Evolutionary conservation across 2,113 vertebrate genomes (phyloP).

Genomic region (Carlito syrichta): DNA sequence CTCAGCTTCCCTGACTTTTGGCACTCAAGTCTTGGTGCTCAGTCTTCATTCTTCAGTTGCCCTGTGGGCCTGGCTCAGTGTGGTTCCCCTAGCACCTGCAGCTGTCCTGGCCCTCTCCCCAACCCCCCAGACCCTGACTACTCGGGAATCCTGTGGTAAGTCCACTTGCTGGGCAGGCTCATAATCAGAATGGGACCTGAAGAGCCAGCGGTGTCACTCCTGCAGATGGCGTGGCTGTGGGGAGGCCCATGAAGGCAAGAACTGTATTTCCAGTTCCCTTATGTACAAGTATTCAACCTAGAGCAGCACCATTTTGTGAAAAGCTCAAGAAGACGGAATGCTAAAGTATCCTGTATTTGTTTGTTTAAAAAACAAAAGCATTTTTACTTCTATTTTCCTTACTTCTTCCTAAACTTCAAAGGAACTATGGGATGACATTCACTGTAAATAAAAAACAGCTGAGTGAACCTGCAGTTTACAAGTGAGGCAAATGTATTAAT

Average conservation of each 20-base stretch:
- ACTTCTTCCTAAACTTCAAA: conserved; percentile 35
- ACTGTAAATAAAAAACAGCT: conserved; percentile 12
- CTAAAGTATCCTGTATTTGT: neutral
- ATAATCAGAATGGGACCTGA: neutral
- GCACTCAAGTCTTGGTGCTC: fast-evolving
- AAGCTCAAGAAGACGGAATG: neutral
- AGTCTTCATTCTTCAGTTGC: fast-evolving
- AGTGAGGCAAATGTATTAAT: conserved; percentile 14
- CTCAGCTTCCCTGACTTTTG: fast-evolving
- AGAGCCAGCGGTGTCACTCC: neutral
- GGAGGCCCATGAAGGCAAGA: neutral
- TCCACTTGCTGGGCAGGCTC: neutral
- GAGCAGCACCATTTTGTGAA: too few relatives aligned
- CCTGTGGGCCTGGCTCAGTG: neutral
- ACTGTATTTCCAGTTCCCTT: neutral
- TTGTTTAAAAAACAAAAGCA: neutral
- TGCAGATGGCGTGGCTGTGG: neutral
- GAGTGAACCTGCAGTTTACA: neutral
- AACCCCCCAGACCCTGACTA: too few relatives aligned
- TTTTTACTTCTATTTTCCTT: conserved; percentile 5
- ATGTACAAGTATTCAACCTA: neutral
- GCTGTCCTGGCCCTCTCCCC: neutral
- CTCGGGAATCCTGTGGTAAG: neutral
- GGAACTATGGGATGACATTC: neutral
- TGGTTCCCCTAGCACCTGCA: fast-evolving